Conservation (phyloP, 2,797 vertebrate genomes). For the Bradypodion ventrale region DNA sequence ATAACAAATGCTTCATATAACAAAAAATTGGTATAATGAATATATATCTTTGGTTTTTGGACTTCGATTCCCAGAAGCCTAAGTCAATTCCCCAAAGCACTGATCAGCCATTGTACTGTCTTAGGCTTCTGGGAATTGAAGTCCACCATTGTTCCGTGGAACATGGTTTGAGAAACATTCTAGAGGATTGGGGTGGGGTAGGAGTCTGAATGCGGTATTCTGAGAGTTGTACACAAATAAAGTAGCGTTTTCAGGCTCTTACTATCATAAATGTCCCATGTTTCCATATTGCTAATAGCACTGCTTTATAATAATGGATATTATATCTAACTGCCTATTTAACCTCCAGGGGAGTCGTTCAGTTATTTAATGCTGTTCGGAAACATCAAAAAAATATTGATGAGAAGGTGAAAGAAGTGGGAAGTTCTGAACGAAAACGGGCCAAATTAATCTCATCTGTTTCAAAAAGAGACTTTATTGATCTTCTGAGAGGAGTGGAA, state of each 20-base stretch:
- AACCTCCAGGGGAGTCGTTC: conserved; percentile 86
- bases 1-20: too few species aligned
- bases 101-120: too few species aligned
- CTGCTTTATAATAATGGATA: neutral
- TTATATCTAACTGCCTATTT: neutral
- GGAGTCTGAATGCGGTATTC: neutral
- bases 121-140: too few species aligned
- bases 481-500: conserved; percentile 82
- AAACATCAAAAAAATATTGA: conserved; percentile 87
- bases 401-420: conserved; percentile 84
- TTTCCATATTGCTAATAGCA: neutral
- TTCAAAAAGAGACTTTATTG: conserved; percentile 93
- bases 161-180: too few species aligned
- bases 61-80: too few species aligned
- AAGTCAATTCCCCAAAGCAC: too few species aligned
- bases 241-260: neutral
- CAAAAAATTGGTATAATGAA: too few species aligned
- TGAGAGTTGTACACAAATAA: neutral
- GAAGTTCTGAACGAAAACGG: conserved; percentile 86
- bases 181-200: neutral
- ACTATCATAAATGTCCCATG: too few species aligned
- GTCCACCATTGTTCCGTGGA: too few species aligned
- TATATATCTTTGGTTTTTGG: too few species aligned
- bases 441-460: conserved; percentile 87
- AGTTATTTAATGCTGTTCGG: conserved; percentile 93